Base-by-base conservation (phyloP, 2,797 vertebrate species). In the Apogon hyalosoma region DNA sequence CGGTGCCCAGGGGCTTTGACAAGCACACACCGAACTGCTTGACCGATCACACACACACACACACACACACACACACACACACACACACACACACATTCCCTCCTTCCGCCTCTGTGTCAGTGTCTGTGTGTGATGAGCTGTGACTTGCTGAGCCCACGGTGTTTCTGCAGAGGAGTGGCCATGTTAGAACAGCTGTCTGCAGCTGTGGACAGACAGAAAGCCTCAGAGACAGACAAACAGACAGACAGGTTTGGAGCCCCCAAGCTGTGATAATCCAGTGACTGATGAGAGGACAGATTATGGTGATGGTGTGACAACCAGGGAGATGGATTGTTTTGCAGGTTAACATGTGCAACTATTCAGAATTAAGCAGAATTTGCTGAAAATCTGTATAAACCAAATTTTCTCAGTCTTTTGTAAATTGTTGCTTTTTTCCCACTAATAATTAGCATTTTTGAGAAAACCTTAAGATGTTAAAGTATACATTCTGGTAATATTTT, bases 61-160 rank as follows among this genome's bases (percentile, higher is more conserved):
- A 11, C 69, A 70, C 43, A 45, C 52, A 42, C 71, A 39, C 60
- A 21, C 58, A 40, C 15, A 46, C 42, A 28, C 53, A 36, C 39
- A 42, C 53, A 38, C 56, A 36, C 56, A 33, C 62, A 47, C 19
- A 41, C 6, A 11, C 69, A 70, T 77, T 78, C 84, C 70, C 76
- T 85, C 63, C 78, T 84, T 79, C 82, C 52, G 47, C 67, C 64
- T 49, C 54, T 70, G 79, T 79, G 84, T 81, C 67, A 75, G 65
- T 82, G 81, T 84, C 51, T 74, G 57, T 81, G 83, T 72, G 80
- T 84, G 88, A 88, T 88, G 90, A 86, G 77, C 79, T 85, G 90
- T 88, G 88, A 82, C 76, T 69, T 16, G 60, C 71, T 14, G 45
- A 73, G 73, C 50, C 64, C 46, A 43, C 45, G 39, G 73, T 68